Percentiles rank a stretch among this genome's conserved stretches.
Conservation (phyloP, 2,888 invertebrate genomes). For the Orthosia gothica region DNA sequence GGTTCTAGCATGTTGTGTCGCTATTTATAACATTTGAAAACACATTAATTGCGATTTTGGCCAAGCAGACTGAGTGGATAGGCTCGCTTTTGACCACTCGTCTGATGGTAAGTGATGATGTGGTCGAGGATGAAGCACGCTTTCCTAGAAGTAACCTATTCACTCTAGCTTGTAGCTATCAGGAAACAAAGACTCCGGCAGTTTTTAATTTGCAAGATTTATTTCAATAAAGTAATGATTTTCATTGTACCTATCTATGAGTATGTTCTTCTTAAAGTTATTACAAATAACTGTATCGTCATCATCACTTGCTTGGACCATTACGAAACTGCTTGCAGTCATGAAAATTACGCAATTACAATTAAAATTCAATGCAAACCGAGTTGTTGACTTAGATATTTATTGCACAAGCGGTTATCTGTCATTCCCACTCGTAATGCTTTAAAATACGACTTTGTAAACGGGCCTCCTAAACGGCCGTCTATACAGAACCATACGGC, state of each 20-base stretch:
- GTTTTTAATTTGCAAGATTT: neutral
- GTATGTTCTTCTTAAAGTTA: no score
- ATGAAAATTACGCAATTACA: constrained; percentile 1
- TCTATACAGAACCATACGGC: constrained; percentile 32
- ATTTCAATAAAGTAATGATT: neutral
- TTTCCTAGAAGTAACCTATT: no score
- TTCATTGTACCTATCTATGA: no score
- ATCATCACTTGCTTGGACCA: neutral
- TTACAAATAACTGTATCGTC: neutral
- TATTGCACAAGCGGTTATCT: constrained; percentile 12
- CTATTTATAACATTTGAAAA: neutral
- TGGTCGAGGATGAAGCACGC: no score
- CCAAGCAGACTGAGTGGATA: neutral
- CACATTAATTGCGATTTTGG: constrained; percentile 2
- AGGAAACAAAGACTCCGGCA: no score
- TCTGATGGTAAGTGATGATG: no score
- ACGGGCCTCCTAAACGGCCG: constrained; percentile 27
- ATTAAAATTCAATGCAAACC: constrained; percentile 11
- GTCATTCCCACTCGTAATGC: constrained; percentile 26
- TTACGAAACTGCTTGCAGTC: constrained; percentile 17
- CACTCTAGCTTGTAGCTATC: no score
- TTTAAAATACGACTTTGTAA: constrained; percentile 45
- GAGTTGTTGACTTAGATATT: constrained; percentile 13
- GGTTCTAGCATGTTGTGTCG: neutral
- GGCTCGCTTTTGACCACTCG: no score